Conservation (phyloP, 2,113 vertebrate species). For the Paracanthobrama guichenoti region DNA sequence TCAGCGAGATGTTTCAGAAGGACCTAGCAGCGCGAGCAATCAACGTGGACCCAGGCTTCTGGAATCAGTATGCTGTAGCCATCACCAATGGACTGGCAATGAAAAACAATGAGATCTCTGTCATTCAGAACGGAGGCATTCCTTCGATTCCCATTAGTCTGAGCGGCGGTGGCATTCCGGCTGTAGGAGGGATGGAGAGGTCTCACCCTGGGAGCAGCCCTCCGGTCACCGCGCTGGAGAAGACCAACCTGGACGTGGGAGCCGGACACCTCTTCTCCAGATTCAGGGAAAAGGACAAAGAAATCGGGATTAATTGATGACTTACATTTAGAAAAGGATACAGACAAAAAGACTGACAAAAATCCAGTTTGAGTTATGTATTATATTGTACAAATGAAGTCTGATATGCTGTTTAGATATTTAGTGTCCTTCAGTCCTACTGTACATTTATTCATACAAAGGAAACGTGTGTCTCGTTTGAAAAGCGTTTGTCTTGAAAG, state of each 20-base stretch:
- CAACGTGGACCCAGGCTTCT: constrained; percentile 95
- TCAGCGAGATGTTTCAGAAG: constrained; percentile 99
- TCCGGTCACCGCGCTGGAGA: constrained; percentile 86
- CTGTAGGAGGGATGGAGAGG: constrained; percentile 89
- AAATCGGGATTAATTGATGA: constrained; percentile 95
- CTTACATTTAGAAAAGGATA: constrained; percentile 60
- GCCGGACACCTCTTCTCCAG: constrained; percentile 89
- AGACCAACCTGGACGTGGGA: constrained; percentile 83
- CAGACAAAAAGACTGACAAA: constrained; percentile 63
- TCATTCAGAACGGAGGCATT: constrained; percentile 98
- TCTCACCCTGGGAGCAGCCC: constrained; percentile 84
- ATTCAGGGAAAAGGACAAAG: constrained; percentile 98
- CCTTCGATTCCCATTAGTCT: constrained; percentile 93
- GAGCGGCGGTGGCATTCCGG: constrained; percentile 85
- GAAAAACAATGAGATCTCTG: constrained; percentile 99
- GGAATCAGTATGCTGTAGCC: constrained; percentile 97
- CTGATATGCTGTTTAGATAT: constrained; percentile 78
- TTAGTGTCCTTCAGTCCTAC: constrained; percentile 79
- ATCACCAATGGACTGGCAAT: constrained; percentile 96
- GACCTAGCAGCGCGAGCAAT: constrained; percentile 95
- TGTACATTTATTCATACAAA: constrained; percentile 73
- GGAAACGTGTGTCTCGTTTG: constrained; percentile 84
- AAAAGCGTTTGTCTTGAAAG: constrained; percentile 85
- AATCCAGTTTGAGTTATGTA: constrained; percentile 77
- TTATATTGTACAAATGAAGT: constrained; percentile 79